phyloP scores from a whole-genome alignment of 2,888 invertebrate genomes.

The Danaus chrysippus region DNA sequence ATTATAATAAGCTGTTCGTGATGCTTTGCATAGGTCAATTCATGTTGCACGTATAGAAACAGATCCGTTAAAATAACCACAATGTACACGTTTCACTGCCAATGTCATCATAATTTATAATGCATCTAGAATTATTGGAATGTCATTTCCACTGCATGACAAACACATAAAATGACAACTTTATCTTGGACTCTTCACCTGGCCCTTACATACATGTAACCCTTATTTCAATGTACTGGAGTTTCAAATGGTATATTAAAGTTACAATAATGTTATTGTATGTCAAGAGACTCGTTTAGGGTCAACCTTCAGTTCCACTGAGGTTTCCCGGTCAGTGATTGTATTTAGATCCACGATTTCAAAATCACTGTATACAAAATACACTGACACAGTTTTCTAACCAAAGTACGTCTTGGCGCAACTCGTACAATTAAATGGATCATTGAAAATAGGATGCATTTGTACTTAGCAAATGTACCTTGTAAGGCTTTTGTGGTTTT shows the following conservation, averaged over 20 bases:
- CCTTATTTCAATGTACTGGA: constrained; percentile 1
- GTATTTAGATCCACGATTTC: constrained; percentile 33
- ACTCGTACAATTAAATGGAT: constrained; percentile 9
- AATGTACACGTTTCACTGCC: constrained; percentile 21
- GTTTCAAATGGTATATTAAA: constrained; percentile 7
- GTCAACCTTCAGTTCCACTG: constrained; percentile 30
- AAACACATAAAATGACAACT: constrained; percentile 22
- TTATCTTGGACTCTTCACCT: background rate
- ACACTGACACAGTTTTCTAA: constrained; percentile 14
- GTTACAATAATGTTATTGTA: constrained; percentile 18
- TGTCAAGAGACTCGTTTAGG: constrained; percentile 27
- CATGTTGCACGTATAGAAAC: background rate
- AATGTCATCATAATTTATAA: constrained; percentile 30
- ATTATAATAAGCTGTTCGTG: no score
- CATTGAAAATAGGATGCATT: background rate
- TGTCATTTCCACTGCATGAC: constrained; percentile 22
- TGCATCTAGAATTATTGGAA: constrained; percentile 19
- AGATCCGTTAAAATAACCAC: constrained; percentile 23
- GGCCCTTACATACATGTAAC: background rate
- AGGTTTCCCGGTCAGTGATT: constrained; percentile 34
- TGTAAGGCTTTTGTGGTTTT: background rate
- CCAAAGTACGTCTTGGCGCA: constrained; percentile 13
- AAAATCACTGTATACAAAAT: constrained; percentile 20
- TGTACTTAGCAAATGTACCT: constrained; percentile 2
- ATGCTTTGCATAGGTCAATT: no score